Base-by-base conservation (phyloP, 2,113 vertebrate genomes). In the Cettia cetti region DNA sequence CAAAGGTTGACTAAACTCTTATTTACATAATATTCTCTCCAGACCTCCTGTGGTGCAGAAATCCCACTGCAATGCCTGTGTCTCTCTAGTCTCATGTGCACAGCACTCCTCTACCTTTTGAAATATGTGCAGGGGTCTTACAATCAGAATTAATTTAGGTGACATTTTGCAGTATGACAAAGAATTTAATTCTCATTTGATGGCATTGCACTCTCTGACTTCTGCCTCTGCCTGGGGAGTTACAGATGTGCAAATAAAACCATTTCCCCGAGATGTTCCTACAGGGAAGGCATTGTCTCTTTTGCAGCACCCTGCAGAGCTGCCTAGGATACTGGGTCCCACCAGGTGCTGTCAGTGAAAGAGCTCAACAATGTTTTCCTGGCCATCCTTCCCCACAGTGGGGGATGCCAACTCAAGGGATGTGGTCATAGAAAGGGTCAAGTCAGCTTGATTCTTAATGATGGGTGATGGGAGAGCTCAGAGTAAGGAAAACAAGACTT, bases 181-280 rank as follows among this genome's bases (percentile, higher is more conserved):
- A 19, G 76, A 65, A 72, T 94, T 96, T 96, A 97, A 97, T 80
- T 96, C 95, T 90, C 69, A 88, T 93, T 94, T 97, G 90, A 92
- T 92, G 76, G 83, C 84, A 52, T 19, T 64, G 42, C 72, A 37
- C 56, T 90, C 85, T 92, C 82, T 93, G 72, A 33, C 63, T 65
- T 53, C 59, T 90, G 39, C 86, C 13, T 13, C 79, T 90, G 52
- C 42, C 72, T 56, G n/a, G 70, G 80, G 71, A 91, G 30, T 74
- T 74, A 71, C 35, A 87, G 70, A 27, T 16, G 0, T 35, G 40
- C 39, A 82, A 71, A 91, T 65, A 82, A 66, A 59, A 47, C 7
- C 22, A 30, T 66, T 59, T 74, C 6, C 71, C 15, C 16, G 11
- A 47, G 54, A 42, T 1, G 3, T 35, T 72, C 40, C 70, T 4